These are phyloP conservation scores for Solenopsis fugax DNA, from an alignment of 1,140 invertebrate species.

Conservation along the genomic window DNA sequence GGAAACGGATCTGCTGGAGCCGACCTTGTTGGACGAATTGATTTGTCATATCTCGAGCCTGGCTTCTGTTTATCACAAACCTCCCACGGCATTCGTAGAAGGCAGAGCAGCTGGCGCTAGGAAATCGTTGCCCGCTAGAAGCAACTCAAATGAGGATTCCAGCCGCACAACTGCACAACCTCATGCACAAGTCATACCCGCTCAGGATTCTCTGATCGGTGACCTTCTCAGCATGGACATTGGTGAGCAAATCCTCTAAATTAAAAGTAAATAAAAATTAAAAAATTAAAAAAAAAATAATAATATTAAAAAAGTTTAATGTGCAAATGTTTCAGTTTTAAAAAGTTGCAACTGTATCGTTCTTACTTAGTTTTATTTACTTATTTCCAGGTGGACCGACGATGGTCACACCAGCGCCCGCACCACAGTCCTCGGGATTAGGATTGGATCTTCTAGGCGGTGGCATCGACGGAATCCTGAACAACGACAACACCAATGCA, in stretches of 20 bases:
- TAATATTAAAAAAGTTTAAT: slow-evolving; percentile 6
- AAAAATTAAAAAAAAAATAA: not conserved
- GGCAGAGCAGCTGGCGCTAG: slow-evolving; percentile 91
- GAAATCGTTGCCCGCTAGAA: slow-evolving; percentile 89
- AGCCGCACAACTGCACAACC: slow-evolving; percentile 78
- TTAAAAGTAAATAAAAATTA: slow-evolving; percentile 16
- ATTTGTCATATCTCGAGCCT: slow-evolving; percentile 99
- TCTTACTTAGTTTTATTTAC: slow-evolving; percentile 32
- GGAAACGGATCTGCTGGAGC: slow-evolving; percentile 99
- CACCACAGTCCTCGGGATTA: slow-evolving; percentile 87
- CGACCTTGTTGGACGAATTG: slow-evolving; percentile 98
- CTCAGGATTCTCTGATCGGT: slow-evolving; percentile 98
- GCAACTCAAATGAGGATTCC: slow-evolving; percentile 85
- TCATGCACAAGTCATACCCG: slow-evolving; percentile 88
- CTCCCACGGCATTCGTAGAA: slow-evolving; percentile 99
- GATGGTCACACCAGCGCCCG: slow-evolving; percentile 86
- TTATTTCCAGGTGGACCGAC: slow-evolving; percentile 84
- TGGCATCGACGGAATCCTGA: slow-evolving; percentile 82
- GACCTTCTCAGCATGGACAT: slow-evolving; percentile 99
- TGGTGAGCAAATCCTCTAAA: slow-evolving; percentile 86
- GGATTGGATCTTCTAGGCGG: slow-evolving; percentile 94
- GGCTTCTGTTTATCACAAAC: slow-evolving; percentile 99
- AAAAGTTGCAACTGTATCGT: not conserved
- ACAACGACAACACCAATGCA: slow-evolving; percentile 82
- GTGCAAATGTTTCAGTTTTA: not conserved